These are phyloP conservation scores for Grapholita molesta DNA, from an alignment of 1,140 invertebrate species.

Conservation along the genomic window DNA sequence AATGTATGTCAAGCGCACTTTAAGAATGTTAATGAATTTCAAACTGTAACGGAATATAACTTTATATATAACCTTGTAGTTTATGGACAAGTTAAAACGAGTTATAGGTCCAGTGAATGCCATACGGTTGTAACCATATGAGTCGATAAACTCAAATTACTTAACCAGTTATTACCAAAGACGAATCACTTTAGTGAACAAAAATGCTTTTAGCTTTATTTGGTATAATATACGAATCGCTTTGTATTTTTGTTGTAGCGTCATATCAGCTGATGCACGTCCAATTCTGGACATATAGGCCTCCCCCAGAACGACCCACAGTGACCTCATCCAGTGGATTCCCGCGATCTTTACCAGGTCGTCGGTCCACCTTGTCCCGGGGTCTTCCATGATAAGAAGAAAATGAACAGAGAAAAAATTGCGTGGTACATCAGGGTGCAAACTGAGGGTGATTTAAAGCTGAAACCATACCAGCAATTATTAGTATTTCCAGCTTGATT, in stretches of 20 bases:
- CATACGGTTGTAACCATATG: background rate
- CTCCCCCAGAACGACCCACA: no score
- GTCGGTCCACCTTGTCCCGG: no score
- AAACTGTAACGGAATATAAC: constrained; percentile 7
- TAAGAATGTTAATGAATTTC: background rate
- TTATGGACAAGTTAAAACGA: constrained; percentile 6
- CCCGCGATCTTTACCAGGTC: no score
- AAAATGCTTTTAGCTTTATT: background rate
- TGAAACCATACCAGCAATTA: no score
- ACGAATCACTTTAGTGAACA: background rate
- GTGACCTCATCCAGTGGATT: no score
- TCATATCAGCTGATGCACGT: no score
- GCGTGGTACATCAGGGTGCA: no score
- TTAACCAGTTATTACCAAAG: background rate
- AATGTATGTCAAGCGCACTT: constrained; percentile 9
- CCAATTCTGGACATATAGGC: no score
- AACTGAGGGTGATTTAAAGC: no score
- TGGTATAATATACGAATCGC: background rate
- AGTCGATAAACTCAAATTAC: background rate
- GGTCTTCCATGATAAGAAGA: no score
- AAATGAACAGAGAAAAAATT: no score
- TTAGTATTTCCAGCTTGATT: no score
- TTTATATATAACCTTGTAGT: constrained; percentile 5
- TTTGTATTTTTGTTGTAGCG: background rate
- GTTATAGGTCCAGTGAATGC: background rate